These are phyloP conservation scores for Orius laevigatus DNA, from an alignment of 1,140 invertebrate species.

Conservation along the genomic window DNA sequence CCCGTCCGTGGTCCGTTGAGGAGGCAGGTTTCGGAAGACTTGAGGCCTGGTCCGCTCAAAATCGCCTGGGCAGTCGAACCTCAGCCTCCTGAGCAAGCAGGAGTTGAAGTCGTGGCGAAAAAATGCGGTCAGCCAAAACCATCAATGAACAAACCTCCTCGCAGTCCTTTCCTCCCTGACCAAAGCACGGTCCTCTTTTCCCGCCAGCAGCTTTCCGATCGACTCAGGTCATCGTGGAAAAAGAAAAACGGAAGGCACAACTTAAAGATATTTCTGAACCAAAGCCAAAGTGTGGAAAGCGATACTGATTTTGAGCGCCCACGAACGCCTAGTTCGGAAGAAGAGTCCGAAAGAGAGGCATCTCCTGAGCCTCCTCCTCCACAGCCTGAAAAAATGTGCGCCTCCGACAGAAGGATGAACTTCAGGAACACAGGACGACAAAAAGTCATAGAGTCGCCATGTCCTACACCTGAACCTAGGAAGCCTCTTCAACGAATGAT, in stretches of 20 bases:
- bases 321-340: neutral
- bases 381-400: neutral
- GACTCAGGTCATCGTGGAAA: constrained; percentile 8
- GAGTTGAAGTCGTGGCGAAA: constrained; percentile 7
- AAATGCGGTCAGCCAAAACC: constrained; percentile 13
- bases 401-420: neutral
- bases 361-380: neutral
- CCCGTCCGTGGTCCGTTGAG: neutral
- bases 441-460: constrained; percentile 2
- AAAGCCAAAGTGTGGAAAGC: constrained; percentile 3
- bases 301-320: neutral
- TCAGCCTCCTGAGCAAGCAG: neutral
- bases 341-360: too few relatives aligned
- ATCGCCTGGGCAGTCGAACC: neutral
- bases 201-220: constrained; percentile 4
- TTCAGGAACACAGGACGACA: constrained; percentile 6
- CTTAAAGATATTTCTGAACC: constrained; percentile 12
- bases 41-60: neutral
- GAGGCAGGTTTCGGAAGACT: constrained; percentile 5
- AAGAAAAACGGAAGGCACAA: constrained; percentile 10
- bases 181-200: constrained; percentile 1
- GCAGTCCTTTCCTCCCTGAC: neutral
- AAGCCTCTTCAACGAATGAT: neutral
- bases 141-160: neutral
- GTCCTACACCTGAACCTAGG: constrained; percentile 4